Evolutionary conservation across 2,797 vertebrate species (phyloP).

Genomic region (Hapalemur alaotrensis): DNA sequence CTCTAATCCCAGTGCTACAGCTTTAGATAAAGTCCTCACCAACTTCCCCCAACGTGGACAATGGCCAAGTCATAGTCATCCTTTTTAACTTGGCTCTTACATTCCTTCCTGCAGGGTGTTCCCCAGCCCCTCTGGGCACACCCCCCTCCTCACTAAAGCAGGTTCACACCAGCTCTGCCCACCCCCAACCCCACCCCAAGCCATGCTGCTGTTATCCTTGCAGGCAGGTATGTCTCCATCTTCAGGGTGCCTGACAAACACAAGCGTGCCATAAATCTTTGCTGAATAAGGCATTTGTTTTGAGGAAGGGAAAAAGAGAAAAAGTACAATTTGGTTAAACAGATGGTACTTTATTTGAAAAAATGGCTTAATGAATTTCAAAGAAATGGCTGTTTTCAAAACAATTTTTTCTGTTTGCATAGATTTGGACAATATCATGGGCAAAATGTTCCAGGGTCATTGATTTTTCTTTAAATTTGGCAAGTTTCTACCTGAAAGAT

Average conservation of each 20-base stretch:
- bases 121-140: not conserved
- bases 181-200: too few relatives aligned
- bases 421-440: not conserved
- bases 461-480: not conserved
- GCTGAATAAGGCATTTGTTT: not conserved
- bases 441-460: not conserved
- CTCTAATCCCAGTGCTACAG: not conserved
- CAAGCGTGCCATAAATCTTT: not conserved
- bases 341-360: not conserved
- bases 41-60: not conserved
- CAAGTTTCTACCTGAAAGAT: not conserved
- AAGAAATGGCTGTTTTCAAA: not conserved
- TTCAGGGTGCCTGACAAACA: not conserved
- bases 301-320: not conserved
- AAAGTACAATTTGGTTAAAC: not conserved
- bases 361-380: constrained; percentile 1
- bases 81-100: not conserved
- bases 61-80: not conserved
- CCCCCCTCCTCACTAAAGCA: not conserved
- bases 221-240: not conserved
- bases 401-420: not conserved
- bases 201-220: not conserved
- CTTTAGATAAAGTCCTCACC: not conserved
- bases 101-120: not conserved
- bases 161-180: not conserved